Conservation (phyloP, 1,140 invertebrate genomes). For the Rhopalosiphum padi region DNA sequence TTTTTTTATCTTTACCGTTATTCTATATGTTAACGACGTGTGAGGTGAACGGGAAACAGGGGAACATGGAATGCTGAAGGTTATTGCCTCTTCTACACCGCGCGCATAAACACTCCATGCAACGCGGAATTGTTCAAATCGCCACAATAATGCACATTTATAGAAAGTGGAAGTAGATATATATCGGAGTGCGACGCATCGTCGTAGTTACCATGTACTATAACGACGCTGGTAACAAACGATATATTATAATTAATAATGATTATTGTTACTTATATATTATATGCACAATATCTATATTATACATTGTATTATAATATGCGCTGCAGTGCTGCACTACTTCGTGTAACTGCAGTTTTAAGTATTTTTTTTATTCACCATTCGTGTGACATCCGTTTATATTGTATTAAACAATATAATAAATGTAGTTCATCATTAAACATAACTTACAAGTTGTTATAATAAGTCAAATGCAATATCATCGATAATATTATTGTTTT, state of each 20-base stretch:
- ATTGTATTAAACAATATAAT: too few species aligned
- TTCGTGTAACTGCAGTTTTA: background rate
- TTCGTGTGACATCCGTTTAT: background rate
- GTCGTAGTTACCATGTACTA: background rate
- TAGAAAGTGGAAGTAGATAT: background rate
- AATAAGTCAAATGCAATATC: background rate
- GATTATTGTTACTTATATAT: background rate
- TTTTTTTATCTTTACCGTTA: conserved; percentile 5
- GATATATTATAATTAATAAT: background rate
- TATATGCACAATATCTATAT: background rate
- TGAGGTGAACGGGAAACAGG: conserved; percentile 24
- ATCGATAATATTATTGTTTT: background rate
- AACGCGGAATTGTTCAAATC: background rate
- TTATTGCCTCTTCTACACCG: conserved; percentile 36
- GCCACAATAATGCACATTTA: background rate
- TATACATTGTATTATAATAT: background rate
- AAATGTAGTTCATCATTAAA: background rate
- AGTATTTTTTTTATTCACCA: background rate
- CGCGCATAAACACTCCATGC: background rate
- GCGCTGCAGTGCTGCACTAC: background rate
- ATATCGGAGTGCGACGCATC: background rate
- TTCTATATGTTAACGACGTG: background rate
- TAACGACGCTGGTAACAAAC: background rate
- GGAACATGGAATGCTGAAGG: conserved; percentile 50
- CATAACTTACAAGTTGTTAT: background rate